Percentiles rank a stretch among this genome's conserved stretches.
Conservation (phyloP, 2,113 vertebrate species). For the Cynocephalus volans region DNA sequence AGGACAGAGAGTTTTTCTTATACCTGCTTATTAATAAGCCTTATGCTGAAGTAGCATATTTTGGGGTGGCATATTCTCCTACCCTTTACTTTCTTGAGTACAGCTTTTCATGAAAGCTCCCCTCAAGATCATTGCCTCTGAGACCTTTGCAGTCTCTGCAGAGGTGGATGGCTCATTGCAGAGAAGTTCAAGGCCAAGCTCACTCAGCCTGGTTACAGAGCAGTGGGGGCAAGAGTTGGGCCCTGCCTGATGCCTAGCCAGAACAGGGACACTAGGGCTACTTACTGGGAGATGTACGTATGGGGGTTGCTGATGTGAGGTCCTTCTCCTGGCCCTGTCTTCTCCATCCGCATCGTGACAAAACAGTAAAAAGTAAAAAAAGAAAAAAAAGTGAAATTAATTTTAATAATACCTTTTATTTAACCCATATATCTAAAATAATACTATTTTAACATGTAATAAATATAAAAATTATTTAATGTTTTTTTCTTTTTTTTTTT, state of each 20-base stretch:
- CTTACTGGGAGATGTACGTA: fast-evolving
- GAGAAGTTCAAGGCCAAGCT: neutral
- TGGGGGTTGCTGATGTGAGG: too few relatives aligned
- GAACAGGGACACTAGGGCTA: neutral
- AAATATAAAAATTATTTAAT: neutral
- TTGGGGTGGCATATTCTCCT: neutral
- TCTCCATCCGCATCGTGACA: neutral
- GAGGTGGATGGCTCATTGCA: neutral
- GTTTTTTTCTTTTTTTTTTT: too few relatives aligned
- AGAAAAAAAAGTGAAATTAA: neutral
- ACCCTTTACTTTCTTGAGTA: neutral
- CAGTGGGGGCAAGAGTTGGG: neutral
- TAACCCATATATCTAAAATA: neutral
- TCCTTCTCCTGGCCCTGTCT: neutral
- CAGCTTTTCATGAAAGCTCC: neutral
- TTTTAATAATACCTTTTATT: neutral
- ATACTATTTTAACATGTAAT: neutral
- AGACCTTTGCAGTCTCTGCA: neutral
- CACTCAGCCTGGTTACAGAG: neutral
- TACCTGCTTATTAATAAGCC: neutral
- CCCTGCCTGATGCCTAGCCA: neutral
- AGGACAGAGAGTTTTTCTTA: neutral
- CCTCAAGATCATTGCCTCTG: neutral
- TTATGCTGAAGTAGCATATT: neutral
- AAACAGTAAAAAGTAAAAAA: too few relatives aligned